Conservation (phyloP, 2,888 invertebrate species). For the Julus scandinavius region DNA sequence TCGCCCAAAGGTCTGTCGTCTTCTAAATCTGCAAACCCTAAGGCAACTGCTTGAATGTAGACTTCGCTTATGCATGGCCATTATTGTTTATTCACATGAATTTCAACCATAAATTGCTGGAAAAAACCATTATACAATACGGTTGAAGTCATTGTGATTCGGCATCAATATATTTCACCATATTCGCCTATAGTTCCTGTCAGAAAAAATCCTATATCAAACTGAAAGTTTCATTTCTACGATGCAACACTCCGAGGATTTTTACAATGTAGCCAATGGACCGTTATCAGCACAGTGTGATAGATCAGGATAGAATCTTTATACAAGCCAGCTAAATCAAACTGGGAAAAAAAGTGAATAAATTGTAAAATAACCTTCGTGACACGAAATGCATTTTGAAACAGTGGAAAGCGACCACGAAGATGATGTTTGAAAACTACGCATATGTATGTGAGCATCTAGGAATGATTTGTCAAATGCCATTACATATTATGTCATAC, state of each 20-base stretch:
- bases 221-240: background rate
- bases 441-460: slow-evolving; percentile 7
- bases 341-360: background rate
- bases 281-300: background rate
- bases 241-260: background rate
- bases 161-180: background rate
- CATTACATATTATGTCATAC: background rate
- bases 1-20: too few species aligned
- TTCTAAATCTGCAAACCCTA: too few species aligned
- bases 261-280: background rate
- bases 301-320: background rate
- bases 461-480: slow-evolving; percentile 8
- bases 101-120: too few species aligned
- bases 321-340: background rate
- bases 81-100: too few species aligned
- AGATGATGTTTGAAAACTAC: background rate
- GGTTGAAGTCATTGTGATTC: background rate
- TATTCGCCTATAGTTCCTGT: background rate
- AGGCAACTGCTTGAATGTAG: too few species aligned
- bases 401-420: slow-evolving; percentile 22
- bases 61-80: too few species aligned
- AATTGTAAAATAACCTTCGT: slow-evolving; percentile 26
- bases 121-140: too few species aligned
- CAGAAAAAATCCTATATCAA: background rate
- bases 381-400: slow-evolving; percentile 18